phyloP scores from a whole-genome alignment of 2,113 vertebrate species.

The Channa maculata region DNA sequence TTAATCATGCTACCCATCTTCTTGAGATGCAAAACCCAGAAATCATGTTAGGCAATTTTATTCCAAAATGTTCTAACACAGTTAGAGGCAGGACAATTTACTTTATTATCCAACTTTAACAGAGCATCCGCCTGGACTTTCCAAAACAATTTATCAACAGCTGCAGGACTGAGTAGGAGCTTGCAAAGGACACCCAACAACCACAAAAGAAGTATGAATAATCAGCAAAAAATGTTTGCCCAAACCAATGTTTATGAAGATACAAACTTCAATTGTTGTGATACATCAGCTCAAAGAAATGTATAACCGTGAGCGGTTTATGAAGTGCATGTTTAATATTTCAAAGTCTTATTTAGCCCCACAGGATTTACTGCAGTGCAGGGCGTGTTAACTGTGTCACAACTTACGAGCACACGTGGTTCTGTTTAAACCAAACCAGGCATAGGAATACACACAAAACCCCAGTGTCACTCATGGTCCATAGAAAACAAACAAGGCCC shows the following conservation, averaged over 20 bases:
- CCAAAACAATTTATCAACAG: slow-evolving; percentile 46
- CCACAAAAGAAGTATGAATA: slow-evolving; percentile 43
- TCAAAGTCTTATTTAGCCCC: slow-evolving; percentile 64
- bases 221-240: slow-evolving; percentile 41
- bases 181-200: slow-evolving; percentile 51
- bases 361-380: slow-evolving; percentile 52
- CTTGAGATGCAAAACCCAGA: slow-evolving; percentile 44
- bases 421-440: slow-evolving; percentile 75
- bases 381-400: slow-evolving; percentile 72
- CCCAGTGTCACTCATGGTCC: slow-evolving; percentile 69
- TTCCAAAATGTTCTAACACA: slow-evolving; percentile 57
- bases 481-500: slow-evolving; percentile 76
- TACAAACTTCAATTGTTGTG: slow-evolving; percentile 40
- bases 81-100: slow-evolving; percentile 57
- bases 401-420: slow-evolving; percentile 78
- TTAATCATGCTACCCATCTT: slow-evolving; percentile 48
- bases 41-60: slow-evolving; percentile 56
- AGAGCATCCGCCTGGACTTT: slow-evolving; percentile 55
- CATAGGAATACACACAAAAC: slow-evolving; percentile 74
- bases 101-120: slow-evolving; percentile 56
- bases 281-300: slow-evolving; percentile 48
- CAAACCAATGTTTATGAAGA: slow-evolving; percentile 45
- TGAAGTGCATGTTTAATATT: slow-evolving; percentile 65
- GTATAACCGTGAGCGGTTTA: slow-evolving; percentile 35
- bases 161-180: slow-evolving; percentile 44